These are phyloP conservation scores for Drosophila sechellia DNA, from an alignment of 1,140 invertebrate species.

Conservation along the genomic window DNA sequence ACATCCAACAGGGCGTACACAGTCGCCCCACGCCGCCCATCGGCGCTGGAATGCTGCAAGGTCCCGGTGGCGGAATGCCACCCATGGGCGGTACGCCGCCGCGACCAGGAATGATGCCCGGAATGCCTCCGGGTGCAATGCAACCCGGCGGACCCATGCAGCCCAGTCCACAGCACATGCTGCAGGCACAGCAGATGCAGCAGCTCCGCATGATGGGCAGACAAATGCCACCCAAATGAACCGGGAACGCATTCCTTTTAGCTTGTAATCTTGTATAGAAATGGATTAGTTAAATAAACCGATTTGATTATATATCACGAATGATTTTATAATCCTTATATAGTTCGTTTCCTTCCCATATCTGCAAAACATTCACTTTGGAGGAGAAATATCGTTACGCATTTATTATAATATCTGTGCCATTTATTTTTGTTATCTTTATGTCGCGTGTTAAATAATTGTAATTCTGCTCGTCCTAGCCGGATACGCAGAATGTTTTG, in stretches of 20 bases:
- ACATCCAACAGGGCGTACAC: constrained; percentile 85
- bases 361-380: background rate
- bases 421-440: constrained; percentile 70
- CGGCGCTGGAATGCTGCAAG: constrained; percentile 41
- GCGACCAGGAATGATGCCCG: constrained; percentile 60
- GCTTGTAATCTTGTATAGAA: constrained; percentile 24
- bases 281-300: constrained; percentile 25
- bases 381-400: constrained; percentile 11
- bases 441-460: constrained; percentile 54
- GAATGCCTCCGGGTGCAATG: constrained; percentile 61
- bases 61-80: constrained; percentile 48
- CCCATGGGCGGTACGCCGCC: constrained; percentile 55
- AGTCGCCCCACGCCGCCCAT: constrained; percentile 66
- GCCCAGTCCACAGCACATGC: constrained; percentile 84
- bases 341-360: background rate
- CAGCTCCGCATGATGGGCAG: constrained; percentile 85
- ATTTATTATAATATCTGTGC: constrained; percentile 68
- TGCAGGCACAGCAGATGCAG: constrained; percentile 85
- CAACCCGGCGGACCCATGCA: constrained; percentile 56
- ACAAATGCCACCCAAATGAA: constrained; percentile 61
- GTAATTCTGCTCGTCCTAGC: constrained; percentile 27
- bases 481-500: constrained; percentile 37
- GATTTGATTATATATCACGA: background rate
- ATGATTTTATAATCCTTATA: no score
- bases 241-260: constrained; percentile 2